Evolutionary conservation across 2,113 vertebrate genomes (phyloP).

Genomic region (Oenanthe melanoleuca): DNA sequence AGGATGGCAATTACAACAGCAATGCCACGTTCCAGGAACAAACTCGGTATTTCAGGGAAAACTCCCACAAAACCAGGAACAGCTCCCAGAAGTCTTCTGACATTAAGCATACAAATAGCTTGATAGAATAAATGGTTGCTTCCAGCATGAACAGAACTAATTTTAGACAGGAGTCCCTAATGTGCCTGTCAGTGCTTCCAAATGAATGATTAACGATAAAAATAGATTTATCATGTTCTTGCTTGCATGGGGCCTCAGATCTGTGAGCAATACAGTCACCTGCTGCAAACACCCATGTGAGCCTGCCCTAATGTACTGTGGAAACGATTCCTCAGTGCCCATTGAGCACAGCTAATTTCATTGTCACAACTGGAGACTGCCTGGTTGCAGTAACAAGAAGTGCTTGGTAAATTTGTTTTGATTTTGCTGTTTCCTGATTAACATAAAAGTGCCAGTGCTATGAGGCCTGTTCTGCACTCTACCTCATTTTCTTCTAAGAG

Average conservation of each 20-base stretch:
- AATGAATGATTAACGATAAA: slow-evolving; percentile 58
- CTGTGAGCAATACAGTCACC: slow-evolving; percentile 17
- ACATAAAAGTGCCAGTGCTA: neutral
- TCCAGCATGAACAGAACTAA: slow-evolving; percentile 60
- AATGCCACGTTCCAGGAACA: neutral
- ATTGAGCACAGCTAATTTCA: slow-evolving; percentile 18
- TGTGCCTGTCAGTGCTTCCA: slow-evolving; percentile 45
- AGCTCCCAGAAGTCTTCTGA: slow-evolving; percentile 26
- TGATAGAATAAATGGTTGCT: slow-evolving; percentile 62
- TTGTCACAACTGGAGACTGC: neutral
- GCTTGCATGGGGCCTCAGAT: neutral
- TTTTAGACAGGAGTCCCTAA: slow-evolving; percentile 68
- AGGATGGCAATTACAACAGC: neutral
- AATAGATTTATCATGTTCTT: slow-evolving; percentile 51
- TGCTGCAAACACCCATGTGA: neutral
- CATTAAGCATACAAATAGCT: slow-evolving; percentile 38
- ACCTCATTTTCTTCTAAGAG: neutral
- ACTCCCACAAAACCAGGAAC: neutral
- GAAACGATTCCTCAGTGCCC: slow-evolving; percentile 1
- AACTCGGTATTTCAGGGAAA: neutral
- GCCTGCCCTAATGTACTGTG: slow-evolving; percentile 24
- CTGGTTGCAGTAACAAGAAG: neutral
- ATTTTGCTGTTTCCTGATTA: neutral
- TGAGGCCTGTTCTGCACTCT: neutral
- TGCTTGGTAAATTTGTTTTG: slow-evolving; percentile 2